These are phyloP conservation scores for Lumbricus terrestris DNA, from an alignment of 2,888 invertebrate species.

Conservation along the genomic window DNA sequence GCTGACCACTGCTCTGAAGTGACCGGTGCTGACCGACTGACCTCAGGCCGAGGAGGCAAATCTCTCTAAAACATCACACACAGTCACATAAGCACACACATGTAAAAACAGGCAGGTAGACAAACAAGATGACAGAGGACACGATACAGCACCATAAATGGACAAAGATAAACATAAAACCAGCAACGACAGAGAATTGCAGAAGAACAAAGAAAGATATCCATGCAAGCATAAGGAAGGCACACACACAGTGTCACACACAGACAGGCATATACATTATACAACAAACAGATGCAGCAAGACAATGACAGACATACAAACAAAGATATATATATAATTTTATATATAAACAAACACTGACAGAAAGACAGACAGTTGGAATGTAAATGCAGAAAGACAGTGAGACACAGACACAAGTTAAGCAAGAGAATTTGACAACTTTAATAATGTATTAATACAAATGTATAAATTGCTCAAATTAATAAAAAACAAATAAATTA, in stretches of 20 bases:
- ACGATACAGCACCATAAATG: not conserved
- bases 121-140: not conserved
- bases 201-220: not conserved
- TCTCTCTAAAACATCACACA: constrained; percentile 27
- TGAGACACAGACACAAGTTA: not conserved
- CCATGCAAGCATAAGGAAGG: not conserved
- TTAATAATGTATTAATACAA: not conserved
- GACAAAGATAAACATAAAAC: not conserved
- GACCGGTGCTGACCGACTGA: constrained; percentile 48
- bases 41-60: constrained; percentile 45
- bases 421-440: not conserved
- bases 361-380: not conserved
- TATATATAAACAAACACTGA: not conserved
- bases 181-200: not conserved
- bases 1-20: constrained; percentile 69
- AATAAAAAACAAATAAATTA: constrained; percentile 38
- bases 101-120: not conserved
- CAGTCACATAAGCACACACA: not conserved
- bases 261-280: not conserved
- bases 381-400: no score
- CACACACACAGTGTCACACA: no score
- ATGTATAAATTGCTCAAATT: not conserved
- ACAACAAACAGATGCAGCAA: not conserved
- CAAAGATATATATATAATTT: no score
- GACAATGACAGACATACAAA: not conserved